These are phyloP conservation scores for Theristus sp. DNA, from an alignment of 2,888 invertebrate genomes.

Conservation along the genomic window DNA sequence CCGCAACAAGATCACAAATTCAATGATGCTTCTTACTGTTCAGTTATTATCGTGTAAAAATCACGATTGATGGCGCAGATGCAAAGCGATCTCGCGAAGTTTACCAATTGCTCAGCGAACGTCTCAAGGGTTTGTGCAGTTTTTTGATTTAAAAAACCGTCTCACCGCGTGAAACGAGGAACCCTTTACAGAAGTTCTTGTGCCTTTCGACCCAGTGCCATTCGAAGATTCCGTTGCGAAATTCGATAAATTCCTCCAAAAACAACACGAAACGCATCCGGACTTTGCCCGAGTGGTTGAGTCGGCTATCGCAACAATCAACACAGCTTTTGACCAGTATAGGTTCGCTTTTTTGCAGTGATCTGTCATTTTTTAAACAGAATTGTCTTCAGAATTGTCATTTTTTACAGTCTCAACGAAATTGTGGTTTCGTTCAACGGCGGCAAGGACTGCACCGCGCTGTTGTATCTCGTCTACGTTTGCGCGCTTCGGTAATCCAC, in stretches of 20 bases:
- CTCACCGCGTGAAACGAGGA: no score
- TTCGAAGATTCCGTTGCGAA: conserved; percentile 21
- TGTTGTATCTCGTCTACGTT: conserved; percentile 51
- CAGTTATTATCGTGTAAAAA: conserved; percentile 38
- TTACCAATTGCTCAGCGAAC: conserved; percentile 11
- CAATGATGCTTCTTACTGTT: no score
- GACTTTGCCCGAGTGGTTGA: neutral
- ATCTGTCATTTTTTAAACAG: neutral
- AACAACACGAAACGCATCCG: conserved; percentile 9
- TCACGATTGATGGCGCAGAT: conserved; percentile 38
- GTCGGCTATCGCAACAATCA: neutral
- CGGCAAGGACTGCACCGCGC: conserved; percentile 89
- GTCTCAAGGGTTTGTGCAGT: conserved; percentile 11
- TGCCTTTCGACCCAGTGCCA: conserved; percentile 34
- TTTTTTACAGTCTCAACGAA: conserved; percentile 47
- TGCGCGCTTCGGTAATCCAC: neutral
- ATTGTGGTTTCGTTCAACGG: conserved; percentile 86
- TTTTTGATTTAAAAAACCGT: neutral
- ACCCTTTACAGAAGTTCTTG: conserved; percentile 28
- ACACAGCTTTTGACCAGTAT: neutral
- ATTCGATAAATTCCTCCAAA: conserved; percentile 9
- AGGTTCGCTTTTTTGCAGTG: conserved; percentile 35
- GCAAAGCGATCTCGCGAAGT: conserved; percentile 10
- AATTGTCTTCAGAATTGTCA: neutral
- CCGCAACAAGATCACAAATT: no score